Evolutionary conservation across 1,140 invertebrate genomes (phyloP), one percentile per base, ranked within the genome.

Genomic region (Drosophila novamexicana): DNA sequence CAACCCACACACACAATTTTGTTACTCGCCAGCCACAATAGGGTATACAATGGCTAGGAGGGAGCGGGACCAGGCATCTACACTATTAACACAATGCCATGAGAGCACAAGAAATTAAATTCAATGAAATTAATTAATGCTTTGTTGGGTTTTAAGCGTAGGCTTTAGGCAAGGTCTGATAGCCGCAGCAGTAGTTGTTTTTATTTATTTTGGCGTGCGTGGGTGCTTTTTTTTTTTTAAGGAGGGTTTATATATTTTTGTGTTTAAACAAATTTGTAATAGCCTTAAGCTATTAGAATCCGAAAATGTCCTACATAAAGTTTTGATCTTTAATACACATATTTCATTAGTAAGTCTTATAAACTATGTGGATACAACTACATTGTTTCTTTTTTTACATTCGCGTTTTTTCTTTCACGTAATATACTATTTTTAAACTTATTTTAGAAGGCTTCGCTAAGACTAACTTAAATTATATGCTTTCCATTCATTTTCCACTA

Each of bases 121-220:
- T 79, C 81, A 84, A 85, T 84, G 65, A 85, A 85, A 85, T 80
- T 80, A 84, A 85, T 84, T 83, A 83, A 72, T 73, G 70, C 56
- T 50, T 61, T 54, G 49, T 61, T 53, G 34, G 39, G 10, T 39
- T 47, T 34, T 47, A 37, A 73, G 72, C 72, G 72, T 75, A 40
- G 72, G 72, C 67, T 53, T 47, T 49, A 68, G 50, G 6, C 47
- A 32, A 67, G 14, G 22, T 45, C 49, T 62, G 14, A 49, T 10
- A 40, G 7, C 32, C 44, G 29, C 29, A 40, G 39, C 64, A 61
- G 64, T 42, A 59, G 69, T 52, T 39, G 7, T 29, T 50, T 14
- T 63, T 71, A 64, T 57, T 67, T 59, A 54, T 53, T 71, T 50
- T 54, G 22, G 4, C 22, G 22, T 29, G 22, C 22, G 22, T 29